Evolutionary conservation across 2,113 vertebrate species (phyloP).

Genomic region (Bubalus kerabau): DNA sequence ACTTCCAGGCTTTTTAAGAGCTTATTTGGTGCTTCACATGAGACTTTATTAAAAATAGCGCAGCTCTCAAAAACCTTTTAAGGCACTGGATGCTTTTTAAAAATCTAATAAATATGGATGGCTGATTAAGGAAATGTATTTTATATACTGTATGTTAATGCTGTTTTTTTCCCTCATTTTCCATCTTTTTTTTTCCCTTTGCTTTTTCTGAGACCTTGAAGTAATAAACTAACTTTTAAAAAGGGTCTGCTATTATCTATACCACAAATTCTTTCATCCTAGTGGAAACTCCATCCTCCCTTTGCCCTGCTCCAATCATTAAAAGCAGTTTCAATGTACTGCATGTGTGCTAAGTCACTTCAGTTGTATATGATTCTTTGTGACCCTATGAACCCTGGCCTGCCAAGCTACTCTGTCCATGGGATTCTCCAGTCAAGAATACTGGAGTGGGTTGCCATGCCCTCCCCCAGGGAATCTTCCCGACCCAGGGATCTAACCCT

Average conservation of each 20-base stretch:
- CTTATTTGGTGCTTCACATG: conserved; percentile 58
- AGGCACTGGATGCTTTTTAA: conserved; percentile 42
- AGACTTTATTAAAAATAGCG: conserved; percentile 62
- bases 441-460: background rate
- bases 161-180: conserved; percentile 8
- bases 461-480: background rate
- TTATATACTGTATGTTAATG: conserved; percentile 35
- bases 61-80: conserved; percentile 60
- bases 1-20: conserved; percentile 56
- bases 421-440: background rate
- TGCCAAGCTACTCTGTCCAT: background rate
- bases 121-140: conserved; percentile 62
- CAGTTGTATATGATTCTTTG: background rate
- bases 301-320: background rate
- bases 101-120: conserved; percentile 66
- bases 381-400: background rate
- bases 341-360: background rate
- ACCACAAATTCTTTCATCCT: background rate
- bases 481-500: background rate
- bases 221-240: background rate
- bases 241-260: background rate
- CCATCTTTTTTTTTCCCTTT: background rate
- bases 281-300: background rate
- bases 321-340: background rate
- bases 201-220: background rate